Conservation (phyloP, 2,888 invertebrate genomes). For the Gerris lacustris region DNA sequence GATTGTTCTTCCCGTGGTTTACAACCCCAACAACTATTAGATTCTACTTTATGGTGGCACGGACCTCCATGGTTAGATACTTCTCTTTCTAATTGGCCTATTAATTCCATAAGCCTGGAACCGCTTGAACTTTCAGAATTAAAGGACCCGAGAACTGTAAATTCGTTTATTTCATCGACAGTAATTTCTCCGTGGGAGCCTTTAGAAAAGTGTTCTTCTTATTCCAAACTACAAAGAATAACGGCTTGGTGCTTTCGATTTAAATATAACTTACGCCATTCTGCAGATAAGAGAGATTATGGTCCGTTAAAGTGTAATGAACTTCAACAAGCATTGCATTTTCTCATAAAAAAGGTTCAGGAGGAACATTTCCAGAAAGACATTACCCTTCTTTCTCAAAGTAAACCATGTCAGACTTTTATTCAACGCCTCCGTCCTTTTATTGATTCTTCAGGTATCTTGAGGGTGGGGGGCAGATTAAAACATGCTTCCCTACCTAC, state of each 20-base stretch:
- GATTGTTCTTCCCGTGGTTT: constrained; percentile 22
- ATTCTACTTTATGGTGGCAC: neutral
- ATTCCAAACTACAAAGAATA: neutral
- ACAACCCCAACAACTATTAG: neutral
- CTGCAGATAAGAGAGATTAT: no score
- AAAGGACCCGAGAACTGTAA: neutral
- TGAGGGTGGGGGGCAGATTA: no score
- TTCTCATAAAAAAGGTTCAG: no score
- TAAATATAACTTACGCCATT: no score
- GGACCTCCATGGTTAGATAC: neutral
- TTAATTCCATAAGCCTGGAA: neutral
- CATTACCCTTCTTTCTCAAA: no score
- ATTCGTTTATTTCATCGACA: neutral
- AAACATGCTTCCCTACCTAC: no score
- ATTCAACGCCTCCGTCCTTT: no score
- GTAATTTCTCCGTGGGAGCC: neutral
- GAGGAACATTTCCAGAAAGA: no score
- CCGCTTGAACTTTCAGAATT: neutral
- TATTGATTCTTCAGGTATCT: no score
- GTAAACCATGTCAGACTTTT: no score
- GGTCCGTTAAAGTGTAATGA: no score
- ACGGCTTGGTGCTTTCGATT: neutral
- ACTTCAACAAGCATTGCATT: no score
- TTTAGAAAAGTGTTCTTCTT: neutral
- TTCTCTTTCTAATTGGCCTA: neutral